Evolutionary conservation across 2,113 vertebrate species (phyloP).

Genomic region (Heterocephalus glaber): DNA sequence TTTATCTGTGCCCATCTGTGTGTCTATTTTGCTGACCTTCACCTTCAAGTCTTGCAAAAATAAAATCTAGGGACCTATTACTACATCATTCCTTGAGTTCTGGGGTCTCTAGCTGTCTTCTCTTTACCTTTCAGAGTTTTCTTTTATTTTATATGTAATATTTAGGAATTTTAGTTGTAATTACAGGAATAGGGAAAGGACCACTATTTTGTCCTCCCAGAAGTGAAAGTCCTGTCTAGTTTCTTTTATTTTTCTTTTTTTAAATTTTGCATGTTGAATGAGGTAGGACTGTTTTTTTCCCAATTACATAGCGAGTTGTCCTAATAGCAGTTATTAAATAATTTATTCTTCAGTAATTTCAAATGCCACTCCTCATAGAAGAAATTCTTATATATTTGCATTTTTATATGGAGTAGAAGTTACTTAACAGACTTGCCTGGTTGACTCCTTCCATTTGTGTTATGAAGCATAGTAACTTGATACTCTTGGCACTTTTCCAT

Average conservation of each 20-base stretch:
- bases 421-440: background rate
- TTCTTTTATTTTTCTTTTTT: background rate
- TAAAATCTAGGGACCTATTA: background rate
- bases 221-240: background rate
- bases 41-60: background rate
- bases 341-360: background rate
- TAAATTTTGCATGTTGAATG: background rate
- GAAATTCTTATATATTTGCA: background rate
- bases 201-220: background rate
- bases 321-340: background rate
- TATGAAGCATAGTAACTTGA: background rate
- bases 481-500: background rate
- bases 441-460: background rate
- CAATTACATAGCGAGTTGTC: background rate
- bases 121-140: background rate
- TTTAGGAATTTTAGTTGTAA: background rate
- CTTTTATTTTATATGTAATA: background rate
- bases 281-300: background rate
- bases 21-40: background rate
- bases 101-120: background rate
- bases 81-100: background rate
- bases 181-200: background rate
- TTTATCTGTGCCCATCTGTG: background rate
- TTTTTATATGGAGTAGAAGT: background rate
- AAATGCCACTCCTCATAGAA: background rate